These are phyloP conservation scores for Dastarcus helophoroides DNA, from an alignment of 2,888 invertebrate species.

Conservation along the genomic window DNA sequence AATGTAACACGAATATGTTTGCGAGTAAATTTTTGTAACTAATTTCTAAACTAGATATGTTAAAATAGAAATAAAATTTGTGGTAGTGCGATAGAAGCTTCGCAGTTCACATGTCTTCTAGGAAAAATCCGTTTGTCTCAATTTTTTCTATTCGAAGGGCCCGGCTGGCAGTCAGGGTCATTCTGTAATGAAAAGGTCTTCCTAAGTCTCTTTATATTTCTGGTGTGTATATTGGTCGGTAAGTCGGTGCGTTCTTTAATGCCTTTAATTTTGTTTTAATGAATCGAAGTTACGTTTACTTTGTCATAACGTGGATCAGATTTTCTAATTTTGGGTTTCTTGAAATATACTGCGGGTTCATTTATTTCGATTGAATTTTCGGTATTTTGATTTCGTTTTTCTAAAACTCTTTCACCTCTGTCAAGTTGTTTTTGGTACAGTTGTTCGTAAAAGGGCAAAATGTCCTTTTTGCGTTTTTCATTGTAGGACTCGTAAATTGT, in stretches of 20 bases:
- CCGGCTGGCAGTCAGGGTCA: conserved; percentile 11
- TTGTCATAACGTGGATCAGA: conserved; percentile 13
- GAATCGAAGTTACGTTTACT: conserved; percentile 12
- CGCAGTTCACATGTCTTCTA: conserved; percentile 11
- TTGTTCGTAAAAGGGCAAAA: conserved; percentile 11
- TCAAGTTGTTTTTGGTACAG: conserved; percentile 7
- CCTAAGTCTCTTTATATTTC: conserved; percentile 15
- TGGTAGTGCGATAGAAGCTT: no score
- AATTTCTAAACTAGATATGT: conserved; percentile 12
- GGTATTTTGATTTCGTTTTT: conserved; percentile 11
- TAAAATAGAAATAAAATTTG: conserved; percentile 18
- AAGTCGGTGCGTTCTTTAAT: conserved; percentile 10
- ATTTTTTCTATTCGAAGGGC: conserved; percentile 13
- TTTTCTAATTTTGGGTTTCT: conserved; percentile 11
- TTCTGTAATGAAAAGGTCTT: conserved; percentile 15
- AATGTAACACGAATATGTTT: conserved; percentile 13
- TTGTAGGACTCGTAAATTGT: conserved; percentile 16
- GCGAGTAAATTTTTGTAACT: conserved; percentile 12
- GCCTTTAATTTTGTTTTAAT: conserved; percentile 13
- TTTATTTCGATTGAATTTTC: conserved; percentile 4
- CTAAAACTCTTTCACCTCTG: conserved; percentile 10
- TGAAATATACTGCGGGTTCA: conserved; percentile 11
- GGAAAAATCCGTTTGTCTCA: conserved; percentile 11
- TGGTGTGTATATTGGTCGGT: conserved; percentile 11
- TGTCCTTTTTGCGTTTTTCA: conserved; percentile 15